Evolutionary conservation across 2,797 vertebrate species (phyloP), one percentile per base, ranked within the genome.

Genomic region (Lepilemur ruficaudatus): DNA sequence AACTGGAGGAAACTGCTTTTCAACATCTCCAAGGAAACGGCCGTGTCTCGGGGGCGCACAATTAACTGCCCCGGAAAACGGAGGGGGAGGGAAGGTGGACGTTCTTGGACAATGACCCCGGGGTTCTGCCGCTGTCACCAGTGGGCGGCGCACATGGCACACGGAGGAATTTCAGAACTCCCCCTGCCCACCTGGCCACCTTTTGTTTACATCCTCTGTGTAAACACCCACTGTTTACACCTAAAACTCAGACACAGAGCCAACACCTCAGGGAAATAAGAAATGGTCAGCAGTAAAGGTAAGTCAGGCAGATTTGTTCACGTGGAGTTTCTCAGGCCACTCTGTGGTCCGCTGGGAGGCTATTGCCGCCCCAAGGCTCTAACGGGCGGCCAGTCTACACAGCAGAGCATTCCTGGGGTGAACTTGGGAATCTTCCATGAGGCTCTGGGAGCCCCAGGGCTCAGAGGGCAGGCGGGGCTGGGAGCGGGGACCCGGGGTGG

Each of bases 171-270:
- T 5, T 4, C 48, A 84, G 55, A 59, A 38, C 23, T 32, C 32
- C 30, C 63, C 50, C 35, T 63, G 46, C 43, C 87, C 86, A 55
- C 38, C n/a, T 55, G 13, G n/a, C 57, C n/a, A 17, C 15, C 35
- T 7, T 81, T 52, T 75, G 15, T 20, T 76, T 78, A 41, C 28
- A 61, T n/a, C 41, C 50, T 86, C 48, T 4, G 13, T 22, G 55
- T 4, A n/a, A 89, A 89, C 0, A 3, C 48, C 41, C 32, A 6
- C 57, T 61, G 59, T 87, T 67, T 57, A 76, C 78, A 91, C 75
- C 79, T 25, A 59, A 72, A 96, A 46, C 80, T 83, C 89, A 41
- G 50, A n/a, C n/a, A 7, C 63, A 50, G 76, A 91, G 85, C 52
- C 22, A 8, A 28, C 48, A 8, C 11, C 18, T 0, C 15, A 7